Evolutionary conservation across 2,797 vertebrate species (phyloP).

Genomic region (Tokudaia tokunoshimensis): DNA sequence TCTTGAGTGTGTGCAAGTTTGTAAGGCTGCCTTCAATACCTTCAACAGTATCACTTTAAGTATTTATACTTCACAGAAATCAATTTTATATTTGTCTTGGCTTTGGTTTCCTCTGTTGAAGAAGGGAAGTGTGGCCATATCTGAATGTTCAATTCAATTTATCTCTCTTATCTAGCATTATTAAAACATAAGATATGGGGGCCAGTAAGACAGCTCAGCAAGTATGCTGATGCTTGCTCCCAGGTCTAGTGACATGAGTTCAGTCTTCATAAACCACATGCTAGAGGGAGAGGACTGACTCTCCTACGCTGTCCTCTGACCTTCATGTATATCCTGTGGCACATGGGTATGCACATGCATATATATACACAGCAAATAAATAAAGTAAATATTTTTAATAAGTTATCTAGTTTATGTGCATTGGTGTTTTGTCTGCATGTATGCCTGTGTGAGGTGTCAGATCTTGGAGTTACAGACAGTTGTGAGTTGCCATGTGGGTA

Average conservation of each 20-base stretch:
- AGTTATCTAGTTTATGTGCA: not conserved
- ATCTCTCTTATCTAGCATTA: slow-evolving; percentile 46
- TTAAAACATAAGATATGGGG: slow-evolving; percentile 47
- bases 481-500: not conserved
- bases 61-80: slow-evolving; percentile 51
- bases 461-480: not conserved
- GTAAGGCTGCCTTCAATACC: slow-evolving; percentile 61
- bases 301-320: not conserved
- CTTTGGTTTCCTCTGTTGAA: slow-evolving; percentile 63
- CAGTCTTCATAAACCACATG: not conserved
- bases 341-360: not conserved
- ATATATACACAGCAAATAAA: not conserved
- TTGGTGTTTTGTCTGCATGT: not conserved
- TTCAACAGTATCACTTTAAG: slow-evolving; percentile 57
- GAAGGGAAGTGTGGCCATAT: slow-evolving; percentile 35
- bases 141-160: slow-evolving; percentile 21
- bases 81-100: slow-evolving; percentile 33
- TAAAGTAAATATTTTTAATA: not conserved
- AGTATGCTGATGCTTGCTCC: not conserved
- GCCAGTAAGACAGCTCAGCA: not conserved
- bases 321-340: not conserved
- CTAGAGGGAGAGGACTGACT: not conserved
- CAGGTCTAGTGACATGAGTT: not conserved
- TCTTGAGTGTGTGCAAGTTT: slow-evolving; percentile 43
- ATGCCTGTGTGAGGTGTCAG: not conserved